These are phyloP conservation scores for Tachina lurida DNA, from an alignment of 2,888 invertebrate genomes.

Conservation along the genomic window DNA sequence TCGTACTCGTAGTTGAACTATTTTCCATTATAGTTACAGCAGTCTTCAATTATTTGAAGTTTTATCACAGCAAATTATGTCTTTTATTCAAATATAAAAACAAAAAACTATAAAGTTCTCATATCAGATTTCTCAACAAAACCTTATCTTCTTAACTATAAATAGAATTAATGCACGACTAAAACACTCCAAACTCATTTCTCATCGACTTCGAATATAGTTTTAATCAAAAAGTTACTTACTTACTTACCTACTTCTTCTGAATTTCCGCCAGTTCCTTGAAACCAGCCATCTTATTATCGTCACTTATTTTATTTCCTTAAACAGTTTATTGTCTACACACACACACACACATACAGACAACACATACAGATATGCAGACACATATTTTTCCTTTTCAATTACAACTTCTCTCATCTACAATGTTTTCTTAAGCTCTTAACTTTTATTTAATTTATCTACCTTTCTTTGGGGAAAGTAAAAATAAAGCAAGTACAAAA, in stretches of 20 bases:
- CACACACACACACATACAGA: no score
- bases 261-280: not conserved
- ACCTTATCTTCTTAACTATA: no score
- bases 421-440: slow-evolving; percentile 41
- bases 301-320: slow-evolving; percentile 30
- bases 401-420: slow-evolving; percentile 50
- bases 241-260: not conserved
- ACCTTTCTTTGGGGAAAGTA: slow-evolving; percentile 26
- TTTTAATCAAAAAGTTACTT: slow-evolving; percentile 10
- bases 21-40: no score
- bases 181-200: no score
- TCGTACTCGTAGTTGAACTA: no score
- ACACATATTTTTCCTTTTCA: slow-evolving; percentile 13
- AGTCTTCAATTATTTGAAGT: no score
- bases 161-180: no score
- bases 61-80: no score
- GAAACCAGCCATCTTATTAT: not conserved
- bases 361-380: no score
- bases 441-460: slow-evolving; percentile 53
- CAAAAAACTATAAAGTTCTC: no score
- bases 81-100: no score
- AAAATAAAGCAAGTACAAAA: not conserved
- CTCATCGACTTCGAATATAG: not conserved
- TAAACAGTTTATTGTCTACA: slow-evolving; percentile 7
- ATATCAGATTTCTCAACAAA: no score